phyloP scores from a whole-genome alignment of 2,888 invertebrate species.

The Tribolium freemani region DNA sequence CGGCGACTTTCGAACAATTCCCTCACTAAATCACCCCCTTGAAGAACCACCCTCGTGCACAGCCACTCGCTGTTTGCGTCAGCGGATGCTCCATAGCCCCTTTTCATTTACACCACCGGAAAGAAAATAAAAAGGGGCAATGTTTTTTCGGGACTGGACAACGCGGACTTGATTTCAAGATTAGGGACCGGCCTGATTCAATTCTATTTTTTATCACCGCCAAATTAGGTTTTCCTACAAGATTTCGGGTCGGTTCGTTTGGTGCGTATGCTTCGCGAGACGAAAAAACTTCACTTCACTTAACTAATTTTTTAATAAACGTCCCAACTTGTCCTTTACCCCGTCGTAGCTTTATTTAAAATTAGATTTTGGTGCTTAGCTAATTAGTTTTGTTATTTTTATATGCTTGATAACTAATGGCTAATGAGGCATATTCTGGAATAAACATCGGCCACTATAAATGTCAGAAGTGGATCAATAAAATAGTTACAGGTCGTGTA shows the following conservation, averaged over 20 bases:
- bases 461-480: neutral
- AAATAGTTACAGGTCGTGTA: neutral
- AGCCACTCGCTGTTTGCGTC: conserved; percentile 8
- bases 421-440: neutral
- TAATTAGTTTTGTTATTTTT: too few species aligned
- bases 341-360: neutral
- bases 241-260: neutral
- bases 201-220: neutral
- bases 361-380: neutral
- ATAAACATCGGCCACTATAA: neutral
- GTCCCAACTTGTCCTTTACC: too few species aligned
- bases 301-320: too few species aligned
- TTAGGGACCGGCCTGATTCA: neutral
- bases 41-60: neutral
- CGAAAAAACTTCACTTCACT: too few species aligned
- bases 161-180: neutral
- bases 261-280: too few species aligned
- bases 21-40: conserved; percentile 16
- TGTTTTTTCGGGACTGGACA: conserved; percentile 3
- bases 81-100: conserved; percentile 15
- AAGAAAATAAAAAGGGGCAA: conserved; percentile 5
- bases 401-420: too few species aligned
- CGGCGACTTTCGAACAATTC: conserved; percentile 17
- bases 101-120: conserved; percentile 8
- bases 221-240: neutral